These are phyloP conservation scores for Cisticola juncidis DNA, from an alignment of 2,113 vertebrate genomes.

Conservation along the genomic window DNA sequence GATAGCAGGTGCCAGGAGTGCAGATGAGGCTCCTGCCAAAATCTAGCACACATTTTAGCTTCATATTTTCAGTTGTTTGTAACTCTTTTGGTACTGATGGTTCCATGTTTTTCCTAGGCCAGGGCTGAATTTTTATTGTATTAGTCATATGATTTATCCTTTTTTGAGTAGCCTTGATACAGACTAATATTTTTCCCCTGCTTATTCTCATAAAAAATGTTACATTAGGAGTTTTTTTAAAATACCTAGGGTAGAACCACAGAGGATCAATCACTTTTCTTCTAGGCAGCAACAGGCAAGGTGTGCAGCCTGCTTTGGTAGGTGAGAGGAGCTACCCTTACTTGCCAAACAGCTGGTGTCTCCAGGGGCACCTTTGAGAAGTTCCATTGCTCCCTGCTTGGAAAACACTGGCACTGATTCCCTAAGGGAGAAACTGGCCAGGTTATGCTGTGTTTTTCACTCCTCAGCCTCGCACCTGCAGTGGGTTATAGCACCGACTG, in stretches of 20 bases:
- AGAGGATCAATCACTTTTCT: neutral
- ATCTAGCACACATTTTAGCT: neutral
- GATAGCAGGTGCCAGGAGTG: neutral
- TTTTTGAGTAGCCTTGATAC: neutral
- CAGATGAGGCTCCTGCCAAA: neutral
- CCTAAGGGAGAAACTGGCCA: neutral
- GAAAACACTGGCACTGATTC: neutral
- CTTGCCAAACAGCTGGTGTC: neutral
- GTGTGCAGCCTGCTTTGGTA: neutral
- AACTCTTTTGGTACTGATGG: neutral
- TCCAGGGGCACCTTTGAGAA: neutral
- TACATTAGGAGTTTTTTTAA: neutral
- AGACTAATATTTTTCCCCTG: neutral
- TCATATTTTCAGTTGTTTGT: neutral
- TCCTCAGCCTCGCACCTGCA: neutral
- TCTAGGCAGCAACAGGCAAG: neutral
- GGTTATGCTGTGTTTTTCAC: neutral
- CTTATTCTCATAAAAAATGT: neutral
- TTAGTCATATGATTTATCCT: neutral
- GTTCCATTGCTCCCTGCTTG: neutral
- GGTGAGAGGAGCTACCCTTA: neutral
- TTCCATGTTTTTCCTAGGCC: neutral
- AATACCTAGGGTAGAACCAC: neutral
- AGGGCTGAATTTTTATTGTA: neutral
- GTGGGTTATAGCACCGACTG: neutral